Evolutionary conservation across 1,140 invertebrate species (phyloP), one percentile per base, ranked within the genome.

Genomic region (Reticulitermes speratus): DNA sequence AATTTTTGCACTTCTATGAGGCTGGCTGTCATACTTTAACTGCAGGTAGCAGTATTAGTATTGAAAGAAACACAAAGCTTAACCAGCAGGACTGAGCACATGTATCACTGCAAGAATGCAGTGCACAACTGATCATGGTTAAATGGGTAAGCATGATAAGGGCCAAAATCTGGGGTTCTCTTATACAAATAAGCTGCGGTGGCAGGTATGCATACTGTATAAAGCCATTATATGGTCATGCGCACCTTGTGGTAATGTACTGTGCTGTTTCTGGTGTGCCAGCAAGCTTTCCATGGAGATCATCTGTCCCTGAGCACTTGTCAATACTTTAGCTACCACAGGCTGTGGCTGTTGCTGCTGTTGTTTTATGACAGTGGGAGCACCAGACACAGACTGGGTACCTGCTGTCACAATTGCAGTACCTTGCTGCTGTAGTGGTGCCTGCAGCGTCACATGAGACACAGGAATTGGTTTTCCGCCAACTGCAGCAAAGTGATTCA

Each of bases 201-300:
- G 12, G 65, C 25, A 75, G 25, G 8, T 30, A n/a, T 30, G n/a
- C 9, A 30, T 12, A n/a, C 3, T 30, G n/a, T 9, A 30, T 75
- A 9, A 25, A 30, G 65, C 5, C 14, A 75, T 8, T 25, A 11
- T n/a, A 9, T 75, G 8, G 59, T 65, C 2, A 1, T 30, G 25
- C 55, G 86, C 87, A 91, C 91, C 91, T 90, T 91, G 91, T 25
- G 91, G 89, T 84, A 91, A 87, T 81, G 88, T 88, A 44, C 89
- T 89, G 86, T 85, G 84, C 87, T 91, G 90, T 55, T 88, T 88
- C 85, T 89, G 88, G 87, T 95, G 94, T 7, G 94, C 92, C 11
- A 95, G 88, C 25, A 95, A 88, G 90, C 92, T 94, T 88, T 95
- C 94, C n/a, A 95, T 92, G 0, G 94, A 94, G 19, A 95, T 94